These are phyloP conservation scores for Pherbina coryleti DNA, from an alignment of 2,888 invertebrate genomes.

Conservation along the genomic window DNA sequence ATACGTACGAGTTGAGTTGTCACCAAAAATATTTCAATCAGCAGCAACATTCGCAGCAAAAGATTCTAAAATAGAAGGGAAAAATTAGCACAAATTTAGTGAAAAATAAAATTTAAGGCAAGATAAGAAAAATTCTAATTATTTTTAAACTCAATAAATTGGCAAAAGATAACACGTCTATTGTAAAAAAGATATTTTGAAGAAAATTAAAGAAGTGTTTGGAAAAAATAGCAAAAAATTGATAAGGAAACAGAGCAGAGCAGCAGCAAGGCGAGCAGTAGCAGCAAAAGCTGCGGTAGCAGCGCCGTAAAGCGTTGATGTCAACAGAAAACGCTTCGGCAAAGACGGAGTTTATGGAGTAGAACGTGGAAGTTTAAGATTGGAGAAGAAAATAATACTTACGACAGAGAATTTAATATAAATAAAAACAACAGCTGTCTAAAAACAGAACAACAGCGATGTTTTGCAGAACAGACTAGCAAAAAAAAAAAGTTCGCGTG, in stretches of 20 bases:
- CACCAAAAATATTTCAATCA: not conserved
- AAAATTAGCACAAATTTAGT: slow-evolving; percentile 2
- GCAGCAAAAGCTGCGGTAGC: not conserved
- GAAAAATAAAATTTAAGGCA: not conserved
- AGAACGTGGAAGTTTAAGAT: slow-evolving; percentile 15
- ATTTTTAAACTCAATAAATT: not conserved
- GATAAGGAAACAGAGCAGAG: not conserved
- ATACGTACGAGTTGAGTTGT: slow-evolving; percentile 11
- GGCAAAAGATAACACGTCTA: not conserved
- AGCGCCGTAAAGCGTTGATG: not conserved
- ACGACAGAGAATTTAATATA: no score
- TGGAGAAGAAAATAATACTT: not conserved
- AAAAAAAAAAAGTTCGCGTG: no score
- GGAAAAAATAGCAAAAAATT: not conserved
- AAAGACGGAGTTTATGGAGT: not conserved
- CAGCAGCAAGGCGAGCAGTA: not conserved
- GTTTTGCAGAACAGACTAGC: no score
- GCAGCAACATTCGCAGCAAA: not conserved
- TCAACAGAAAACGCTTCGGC: not conserved
- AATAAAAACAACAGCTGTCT: no score
- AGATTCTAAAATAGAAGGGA: not conserved
- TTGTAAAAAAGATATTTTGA: not conserved
- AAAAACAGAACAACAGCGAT: no score
- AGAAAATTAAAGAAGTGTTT: not conserved
- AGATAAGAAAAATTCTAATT: not conserved